Conservation (phyloP, 2,113 vertebrate genomes). For the Sylvia atricapilla region DNA sequence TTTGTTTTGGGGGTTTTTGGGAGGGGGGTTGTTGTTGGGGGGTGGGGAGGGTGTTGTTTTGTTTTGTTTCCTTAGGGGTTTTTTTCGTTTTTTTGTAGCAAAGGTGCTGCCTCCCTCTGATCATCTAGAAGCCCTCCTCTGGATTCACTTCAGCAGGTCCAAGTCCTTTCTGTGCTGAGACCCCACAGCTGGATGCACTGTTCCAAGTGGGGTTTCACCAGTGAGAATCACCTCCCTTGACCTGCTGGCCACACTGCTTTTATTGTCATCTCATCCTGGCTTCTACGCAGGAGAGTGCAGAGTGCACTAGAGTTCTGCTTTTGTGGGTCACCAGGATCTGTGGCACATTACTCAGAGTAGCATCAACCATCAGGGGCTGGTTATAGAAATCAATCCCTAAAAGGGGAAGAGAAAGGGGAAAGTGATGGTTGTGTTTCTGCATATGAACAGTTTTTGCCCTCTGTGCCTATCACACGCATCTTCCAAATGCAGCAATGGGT, state of each 20-base stretch:
- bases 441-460: not conserved
- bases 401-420: not conserved
- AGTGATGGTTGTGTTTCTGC: not conserved
- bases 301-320: too few species aligned
- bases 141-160: not conserved
- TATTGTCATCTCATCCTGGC: not conserved
- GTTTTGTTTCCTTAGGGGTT: too few species aligned
- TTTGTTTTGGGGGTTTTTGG: too few species aligned
- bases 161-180: not conserved
- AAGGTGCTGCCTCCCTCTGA: not conserved
- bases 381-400: not conserved
- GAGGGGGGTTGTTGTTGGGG: too few species aligned
- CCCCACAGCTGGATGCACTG: not conserved
- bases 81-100: not conserved
- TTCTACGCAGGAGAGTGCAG: not conserved
- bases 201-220: not conserved
- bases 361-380: not conserved
- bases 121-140: not conserved
- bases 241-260: not conserved
- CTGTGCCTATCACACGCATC: not conserved
- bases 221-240: not conserved
- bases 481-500: not conserved
- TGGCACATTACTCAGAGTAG: not conserved
- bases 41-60: too few species aligned
- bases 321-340: not conserved